Percentiles rank a stretch among this genome's conserved stretches.
phyloP scores from a whole-genome alignment of 2,113 vertebrate species.

The cattle (Bos taurus) region ARS-UCD2.0 NC_037331.1:45951501-45952000 shows the following conservation, averaged over 20 bases:
- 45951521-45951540: neutral
- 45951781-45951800: neutral
- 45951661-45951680: neutral
- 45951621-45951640: neutral
- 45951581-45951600: neutral
- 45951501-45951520: neutral
- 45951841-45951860: no score
- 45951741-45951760: neutral
- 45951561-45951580: neutral
- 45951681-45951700: neutral
- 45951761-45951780: neutral
- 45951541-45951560: neutral
- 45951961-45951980: neutral
- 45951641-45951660: neutral
- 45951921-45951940: no score
- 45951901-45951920: no score
- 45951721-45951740: neutral
- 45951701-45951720: neutral
- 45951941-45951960: no score
- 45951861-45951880: no score
- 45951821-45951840: neutral
- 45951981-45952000: neutral
- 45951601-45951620: neutral
- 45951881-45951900: no score
- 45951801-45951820: neutral